Evolutionary conservation across 2,888 invertebrate species (phyloP), one percentile per base, ranked within the genome.

Genomic region (Tineola bisselliella): DNA sequence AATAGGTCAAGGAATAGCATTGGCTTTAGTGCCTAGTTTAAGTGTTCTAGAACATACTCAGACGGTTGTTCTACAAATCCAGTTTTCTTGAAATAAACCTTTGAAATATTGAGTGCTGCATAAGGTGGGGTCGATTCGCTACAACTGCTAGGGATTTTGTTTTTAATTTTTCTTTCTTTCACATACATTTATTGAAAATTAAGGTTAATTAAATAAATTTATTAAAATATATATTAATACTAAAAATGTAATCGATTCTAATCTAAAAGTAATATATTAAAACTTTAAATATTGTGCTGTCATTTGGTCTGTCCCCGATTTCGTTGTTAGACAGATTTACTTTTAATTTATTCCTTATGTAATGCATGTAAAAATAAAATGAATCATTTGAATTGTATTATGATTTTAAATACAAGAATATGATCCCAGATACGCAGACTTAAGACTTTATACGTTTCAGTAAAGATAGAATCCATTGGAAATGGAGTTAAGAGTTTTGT

Each of bases 61-160:
- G 58, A 58, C 58, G 58, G 30, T 19, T 58, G 58, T 58, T 58
- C 58, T 58, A 58, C 58, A 58, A 58, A 58, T 58, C 58, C 33
- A 58, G 58, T 58, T 58, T 58, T 58, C 58, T 58, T 31, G 33
- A 58, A 58, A 58, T 58, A 58, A 58, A 58, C 58, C 58, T 58
- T 33, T 58, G 58, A 58, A 58, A 58, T 58, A 58, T 58, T 58
- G 58, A 54, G 58, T 33, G 33, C 31, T 31, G 58, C 58, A 58
- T 58, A 33, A 58, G 58, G 31, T 58, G 8, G 25, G 25, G 58
- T 58, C 33, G 33, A 58, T 58, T 33, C 31, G 11, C 33, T 58
- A 25, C 6, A 25, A 25, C 25, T 25, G 25, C 25, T 6, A 25
- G 25, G 25, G 43, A 4, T 43, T 43, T 3, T 6, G 8, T 43